A percentile compares a stretch with the other conserved stretches of the same genome.
phyloP scores from a whole-genome alignment of 2,113 vertebrate species.

The Prionailurus bengalensis region DNA sequence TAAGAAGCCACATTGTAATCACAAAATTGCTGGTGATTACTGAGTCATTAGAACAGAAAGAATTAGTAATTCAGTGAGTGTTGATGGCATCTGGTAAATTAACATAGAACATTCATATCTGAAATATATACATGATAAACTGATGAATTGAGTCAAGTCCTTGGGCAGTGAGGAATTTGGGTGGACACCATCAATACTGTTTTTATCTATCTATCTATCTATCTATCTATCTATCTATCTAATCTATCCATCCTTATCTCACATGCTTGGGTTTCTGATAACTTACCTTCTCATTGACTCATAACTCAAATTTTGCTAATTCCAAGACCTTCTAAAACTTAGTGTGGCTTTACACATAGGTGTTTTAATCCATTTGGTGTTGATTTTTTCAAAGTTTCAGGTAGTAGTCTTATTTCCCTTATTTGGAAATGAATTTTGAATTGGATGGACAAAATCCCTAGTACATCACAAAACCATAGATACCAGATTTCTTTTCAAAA shows the following conservation, averaged over 20 bases:
- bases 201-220: neutral
- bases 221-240: neutral
- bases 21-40: neutral
- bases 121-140: neutral
- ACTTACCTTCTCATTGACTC: neutral
- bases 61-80: neutral
- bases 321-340: constrained; percentile 18
- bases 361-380: neutral
- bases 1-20: neutral
- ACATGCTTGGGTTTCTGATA: neutral
- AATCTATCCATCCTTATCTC: neutral
- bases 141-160: neutral
- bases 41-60: neutral
- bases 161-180: neutral
- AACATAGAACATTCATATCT: neutral
- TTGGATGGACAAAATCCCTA: neutral
- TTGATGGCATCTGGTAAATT: neutral
- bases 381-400: constrained; percentile 46
- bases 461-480: neutral
- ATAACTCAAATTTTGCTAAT: constrained; percentile 30
- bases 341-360: neutral
- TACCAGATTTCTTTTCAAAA: constrained; percentile 14
- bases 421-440: constrained; percentile 44
- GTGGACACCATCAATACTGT: no score
- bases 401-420: neutral